Evolutionary conservation across 2,113 vertebrate genomes (phyloP), one percentile per base, ranked within the genome.

Genomic region (Sphyrna mokarran): DNA sequence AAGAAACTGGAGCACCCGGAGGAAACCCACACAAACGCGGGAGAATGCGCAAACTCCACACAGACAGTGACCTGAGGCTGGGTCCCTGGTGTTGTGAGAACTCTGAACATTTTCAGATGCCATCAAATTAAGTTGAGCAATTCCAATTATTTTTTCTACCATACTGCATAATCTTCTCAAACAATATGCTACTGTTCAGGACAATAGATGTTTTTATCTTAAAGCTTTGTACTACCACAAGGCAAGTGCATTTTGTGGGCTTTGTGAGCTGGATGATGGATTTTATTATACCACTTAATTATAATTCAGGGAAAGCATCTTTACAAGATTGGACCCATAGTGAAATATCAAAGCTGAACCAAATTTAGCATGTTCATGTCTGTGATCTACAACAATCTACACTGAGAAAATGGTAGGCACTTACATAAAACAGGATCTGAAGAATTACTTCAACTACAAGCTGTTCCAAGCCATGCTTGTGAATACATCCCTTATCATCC

Each of bases 361-460:
- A 91, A 91, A 91, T 91, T 91, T 66, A 91, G 61, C 11, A 14
- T 63, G 87, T 20, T 26, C 86, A 58, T 89, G 54, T 66, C 89
- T 91, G 33, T 37, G 33, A 37, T 91, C 61, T 91, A 91, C 9
- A 37, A 16, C 61, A 91, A 63, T 61, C 33, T 91, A 66, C 61
- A 66, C 33, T 66, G n/a, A 63, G 33, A 91, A 91, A 91, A 66
- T 66, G 33, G 61, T 20, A 20, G 58, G 61, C 18, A 61, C 54
- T 90, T 90, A 90, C 54, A 63, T 61, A 58, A 90, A 61, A 90
- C 87, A 91, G 89, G 33, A 63, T 91, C 89, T 37, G 37, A 91
- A 91, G 89, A 37, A 91, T 91, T n/a, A 91, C 89, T 66, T 91
- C 89, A 91, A n/a, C 61, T 29, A 91, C 61, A 63, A 90, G n/a